Percentiles rank a stretch among this genome's conserved stretches.
These are phyloP conservation scores for Tetraodon nigroviridis DNA, from an alignment of 2,113 vertebrate species.

Conservation along the genomic window DNA sequence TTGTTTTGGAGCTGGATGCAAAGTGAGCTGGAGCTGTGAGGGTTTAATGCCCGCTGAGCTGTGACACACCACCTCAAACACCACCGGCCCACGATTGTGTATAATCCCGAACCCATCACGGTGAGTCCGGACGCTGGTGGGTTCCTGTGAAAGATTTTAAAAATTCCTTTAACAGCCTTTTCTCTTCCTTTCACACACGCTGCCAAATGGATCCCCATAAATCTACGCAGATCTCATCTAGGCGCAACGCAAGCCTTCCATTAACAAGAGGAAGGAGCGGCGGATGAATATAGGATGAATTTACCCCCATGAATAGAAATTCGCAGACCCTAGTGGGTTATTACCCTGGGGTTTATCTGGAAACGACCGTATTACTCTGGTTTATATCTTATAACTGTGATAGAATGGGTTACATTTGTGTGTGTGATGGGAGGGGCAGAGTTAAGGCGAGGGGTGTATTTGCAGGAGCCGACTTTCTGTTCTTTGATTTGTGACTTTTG, in stretches of 20 bases:
- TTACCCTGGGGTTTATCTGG: conserved; percentile 54
- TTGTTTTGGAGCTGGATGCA: conserved; percentile 31
- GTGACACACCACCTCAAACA: conserved; percentile 11
- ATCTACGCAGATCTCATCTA: conserved; percentile 54
- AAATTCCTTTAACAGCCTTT: conserved; percentile 19
- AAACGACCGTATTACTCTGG: conserved; percentile 47
- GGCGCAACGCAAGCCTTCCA: conserved; percentile 48
- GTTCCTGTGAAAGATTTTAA: conserved; percentile 5
- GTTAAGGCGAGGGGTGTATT: background rate
- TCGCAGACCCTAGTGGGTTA: conserved; percentile 50
- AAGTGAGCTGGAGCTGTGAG: conserved; percentile 28
- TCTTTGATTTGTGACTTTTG: no score
- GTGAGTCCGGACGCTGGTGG: conserved; percentile 18
- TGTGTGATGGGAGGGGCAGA: conserved; percentile 9
- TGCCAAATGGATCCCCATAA: conserved; percentile 45
- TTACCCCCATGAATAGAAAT: conserved; percentile 54
- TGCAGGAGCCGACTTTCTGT: no score
- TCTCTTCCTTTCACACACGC: conserved; percentile 19
- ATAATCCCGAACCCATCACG: conserved; percentile 14
- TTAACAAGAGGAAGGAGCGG: conserved; percentile 51
- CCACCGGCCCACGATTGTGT: background rate
- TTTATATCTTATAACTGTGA: conserved; percentile 41
- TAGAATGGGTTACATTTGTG: conserved; percentile 30
- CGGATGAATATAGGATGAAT: conserved; percentile 56
- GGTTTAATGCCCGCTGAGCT: conserved; percentile 25